A percentile compares a stretch with the other conserved stretches of the same genome.
These are phyloP conservation scores for Sphaeramia orbicularis DNA, from an alignment of 2,797 vertebrate species.

Conservation along the genomic window DNA sequence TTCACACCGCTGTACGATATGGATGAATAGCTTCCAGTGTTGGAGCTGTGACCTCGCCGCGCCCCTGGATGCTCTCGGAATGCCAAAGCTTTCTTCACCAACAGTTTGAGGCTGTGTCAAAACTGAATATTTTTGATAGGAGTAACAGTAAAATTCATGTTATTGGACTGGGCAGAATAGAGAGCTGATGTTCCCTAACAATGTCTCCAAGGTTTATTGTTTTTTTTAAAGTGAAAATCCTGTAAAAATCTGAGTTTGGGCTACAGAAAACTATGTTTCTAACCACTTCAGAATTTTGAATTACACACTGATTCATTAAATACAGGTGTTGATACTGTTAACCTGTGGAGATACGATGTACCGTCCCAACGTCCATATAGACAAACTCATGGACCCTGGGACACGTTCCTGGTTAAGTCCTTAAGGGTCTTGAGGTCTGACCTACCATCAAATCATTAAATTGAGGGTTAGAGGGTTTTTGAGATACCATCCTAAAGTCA, in stretches of 20 bases:
- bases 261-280: too few species aligned
- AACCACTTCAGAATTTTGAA: too few species aligned
- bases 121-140: neutral
- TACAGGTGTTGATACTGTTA: too few species aligned
- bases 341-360: too few species aligned
- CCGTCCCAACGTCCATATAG: too few species aligned
- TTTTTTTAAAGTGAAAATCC: neutral
- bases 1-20: slow-evolving; percentile 29
- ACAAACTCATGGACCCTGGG: too few species aligned
- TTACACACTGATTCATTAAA: too few species aligned
- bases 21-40: slow-evolving; percentile 62
- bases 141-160: neutral
- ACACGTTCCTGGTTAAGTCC: too few species aligned
- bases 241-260: neutral
- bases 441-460: too few species aligned
- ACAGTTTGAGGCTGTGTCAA: slow-evolving; percentile 12
- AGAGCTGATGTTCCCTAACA: neutral
- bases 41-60: slow-evolving; percentile 39
- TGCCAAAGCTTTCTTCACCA: slow-evolving; percentile 35
- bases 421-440: too few species aligned
- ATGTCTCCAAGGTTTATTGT: neutral
- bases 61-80: slow-evolving; percentile 53
- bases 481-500: too few species aligned
- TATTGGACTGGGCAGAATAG: neutral
- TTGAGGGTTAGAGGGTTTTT: too few species aligned